phyloP scores from a whole-genome alignment of 2,113 vertebrate species.

The Phrynosoma platyrhinos region DNA sequence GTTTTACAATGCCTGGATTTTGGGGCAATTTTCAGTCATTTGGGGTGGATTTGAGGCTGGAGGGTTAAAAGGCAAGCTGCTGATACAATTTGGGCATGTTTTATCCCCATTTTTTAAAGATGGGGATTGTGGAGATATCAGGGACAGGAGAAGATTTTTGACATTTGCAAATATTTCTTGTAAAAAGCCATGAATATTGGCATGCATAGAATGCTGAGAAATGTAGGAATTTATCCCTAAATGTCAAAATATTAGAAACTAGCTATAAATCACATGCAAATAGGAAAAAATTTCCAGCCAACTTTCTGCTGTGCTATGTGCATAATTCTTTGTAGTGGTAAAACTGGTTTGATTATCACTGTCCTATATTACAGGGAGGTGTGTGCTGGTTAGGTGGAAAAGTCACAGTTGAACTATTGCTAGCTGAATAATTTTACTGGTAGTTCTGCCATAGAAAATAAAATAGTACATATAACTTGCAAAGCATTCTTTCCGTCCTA shows the following conservation, averaged over 20 bases:
- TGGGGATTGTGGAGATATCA: too few species aligned
- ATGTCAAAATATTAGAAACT: neutral
- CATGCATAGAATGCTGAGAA: rapidly evolving
- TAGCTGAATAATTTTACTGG: slow-evolving; percentile 26
- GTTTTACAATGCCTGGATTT: too few species aligned
- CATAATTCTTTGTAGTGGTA: neutral
- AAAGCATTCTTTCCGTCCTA: slow-evolving; percentile 4
- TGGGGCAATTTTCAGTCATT: too few species aligned
- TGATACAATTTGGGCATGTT: too few species aligned
- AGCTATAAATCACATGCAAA: neutral
- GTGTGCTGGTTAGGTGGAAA: slow-evolving; percentile 23
- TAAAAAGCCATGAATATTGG: slow-evolving; percentile 4
- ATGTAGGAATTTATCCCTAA: slow-evolving; percentile 11
- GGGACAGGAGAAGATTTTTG: neutral
- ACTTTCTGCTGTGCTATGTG: neutral
- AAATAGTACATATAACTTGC: neutral
- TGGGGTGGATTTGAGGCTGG: too few species aligned
- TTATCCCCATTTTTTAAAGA: too few species aligned
- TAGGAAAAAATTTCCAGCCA: neutral
- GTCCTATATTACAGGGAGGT: neutral
- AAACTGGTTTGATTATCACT: slow-evolving; percentile 20
- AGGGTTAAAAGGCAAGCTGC: too few species aligned
- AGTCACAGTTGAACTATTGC: slow-evolving; percentile 26
- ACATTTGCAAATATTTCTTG: rapidly evolving
- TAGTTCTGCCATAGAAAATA: slow-evolving; percentile 24